Evolutionary conservation across 2,888 invertebrate genomes (phyloP).

Genomic region (Ornithoptera alexandrae): DNA sequence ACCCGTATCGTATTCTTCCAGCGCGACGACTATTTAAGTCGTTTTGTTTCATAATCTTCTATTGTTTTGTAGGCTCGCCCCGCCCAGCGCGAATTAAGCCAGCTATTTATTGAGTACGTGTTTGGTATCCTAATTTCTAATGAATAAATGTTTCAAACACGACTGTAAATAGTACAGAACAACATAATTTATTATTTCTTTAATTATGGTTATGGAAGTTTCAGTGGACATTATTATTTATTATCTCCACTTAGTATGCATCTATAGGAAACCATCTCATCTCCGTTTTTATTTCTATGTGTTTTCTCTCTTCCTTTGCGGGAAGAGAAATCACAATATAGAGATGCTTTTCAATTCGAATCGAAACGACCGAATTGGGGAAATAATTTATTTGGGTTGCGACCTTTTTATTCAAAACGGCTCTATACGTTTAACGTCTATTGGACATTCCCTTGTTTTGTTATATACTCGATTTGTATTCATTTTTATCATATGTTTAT

Average conservation of each 20-base stretch:
- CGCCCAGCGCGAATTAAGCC: constrained; percentile 74
- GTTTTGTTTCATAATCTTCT: constrained; percentile 78
- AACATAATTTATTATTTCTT: constrained; percentile 29
- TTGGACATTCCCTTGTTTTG: constrained; percentile 50
- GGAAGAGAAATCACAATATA: constrained; percentile 73
- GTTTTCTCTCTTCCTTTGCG: constrained; percentile 70
- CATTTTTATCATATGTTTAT: neutral
- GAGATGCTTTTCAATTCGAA: constrained; percentile 75
- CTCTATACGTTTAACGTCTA: constrained; percentile 56
- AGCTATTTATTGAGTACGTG: constrained; percentile 75
- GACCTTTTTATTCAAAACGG: constrained; percentile 64
- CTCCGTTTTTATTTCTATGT: constrained; percentile 74
- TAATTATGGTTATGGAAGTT: constrained; percentile 28
- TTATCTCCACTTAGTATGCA: constrained; percentile 42
- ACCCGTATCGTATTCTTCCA: constrained; percentile 70
- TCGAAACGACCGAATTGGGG: constrained; percentile 73
- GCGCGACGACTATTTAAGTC: constrained; percentile 75
- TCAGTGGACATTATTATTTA: constrained; percentile 12
- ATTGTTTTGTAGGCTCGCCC: constrained; percentile 72
- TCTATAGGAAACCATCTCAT: constrained; percentile 68
- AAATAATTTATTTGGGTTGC: constrained; percentile 71
- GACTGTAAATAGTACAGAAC: constrained; percentile 35
- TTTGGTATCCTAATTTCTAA: constrained; percentile 67
- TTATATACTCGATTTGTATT: constrained; percentile 23
- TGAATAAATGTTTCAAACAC: constrained; percentile 57